Conservation (phyloP, 2,888 invertebrate genomes). For the Sinhomidia bicolor region DNA sequence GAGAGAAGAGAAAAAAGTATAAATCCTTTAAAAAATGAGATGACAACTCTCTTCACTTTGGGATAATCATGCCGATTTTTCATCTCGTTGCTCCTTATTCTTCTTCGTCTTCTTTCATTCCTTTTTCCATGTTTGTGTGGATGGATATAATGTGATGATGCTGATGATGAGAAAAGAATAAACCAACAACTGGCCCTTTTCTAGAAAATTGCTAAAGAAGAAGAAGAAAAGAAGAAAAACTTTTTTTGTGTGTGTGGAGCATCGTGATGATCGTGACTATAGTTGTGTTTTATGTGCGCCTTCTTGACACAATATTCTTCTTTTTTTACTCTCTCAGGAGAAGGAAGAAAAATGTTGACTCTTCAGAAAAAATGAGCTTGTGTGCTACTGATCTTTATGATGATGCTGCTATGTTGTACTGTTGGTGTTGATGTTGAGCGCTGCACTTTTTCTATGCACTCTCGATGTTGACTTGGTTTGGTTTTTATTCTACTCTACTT, state of each 20-base stretch:
- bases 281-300: background rate
- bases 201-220: constrained; percentile 25
- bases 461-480: background rate
- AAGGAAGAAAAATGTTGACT: constrained; percentile 8
- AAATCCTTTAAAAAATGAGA: constrained; percentile 78
- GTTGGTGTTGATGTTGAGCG: background rate
- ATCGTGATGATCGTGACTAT: constrained; percentile 26
- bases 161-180: constrained; percentile 27
- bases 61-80: constrained; percentile 79
- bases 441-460: constrained; percentile 17
- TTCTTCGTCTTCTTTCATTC: background rate
- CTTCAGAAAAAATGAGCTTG: constrained; percentile 14
- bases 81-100: constrained; percentile 66
- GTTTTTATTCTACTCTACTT: constrained; percentile 16
- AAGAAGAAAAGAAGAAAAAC: no score
- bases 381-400: no score
- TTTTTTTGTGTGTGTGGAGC: constrained; percentile 21
- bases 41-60: constrained; percentile 75
- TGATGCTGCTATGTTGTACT: no score
- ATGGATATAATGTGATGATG: background rate
- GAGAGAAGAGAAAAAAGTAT: constrained; percentile 34
- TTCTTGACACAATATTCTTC: no score
- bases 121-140: constrained; percentile 21
- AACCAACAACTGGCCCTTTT: constrained; percentile 3
- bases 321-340: constrained; percentile 11